Evolutionary conservation across 64 coral and sea anemone species (phyloP).

Genomic region (Porites australiensis): DNA sequence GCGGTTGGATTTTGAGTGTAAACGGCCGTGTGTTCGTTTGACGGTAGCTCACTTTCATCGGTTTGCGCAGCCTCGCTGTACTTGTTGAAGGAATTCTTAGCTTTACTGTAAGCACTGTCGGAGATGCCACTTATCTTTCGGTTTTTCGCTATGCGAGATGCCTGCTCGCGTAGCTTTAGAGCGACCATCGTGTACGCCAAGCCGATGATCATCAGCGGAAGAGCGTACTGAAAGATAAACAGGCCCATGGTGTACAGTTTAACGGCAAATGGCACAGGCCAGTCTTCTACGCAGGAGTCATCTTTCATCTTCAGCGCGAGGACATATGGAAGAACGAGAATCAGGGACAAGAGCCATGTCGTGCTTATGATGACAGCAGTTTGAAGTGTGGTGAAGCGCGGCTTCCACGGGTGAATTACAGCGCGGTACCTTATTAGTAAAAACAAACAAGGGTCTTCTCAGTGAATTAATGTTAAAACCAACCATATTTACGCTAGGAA

Average conservation of each 20-base stretch:
- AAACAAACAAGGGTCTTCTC: neutral
- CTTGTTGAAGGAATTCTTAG: constrained; percentile 37
- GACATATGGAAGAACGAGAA: constrained; percentile 56
- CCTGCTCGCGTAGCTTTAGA: constrained; percentile 77
- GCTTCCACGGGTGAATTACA: constrained; percentile 73
- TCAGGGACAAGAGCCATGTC: constrained; percentile 66
- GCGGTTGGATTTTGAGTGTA: constrained; percentile 1
- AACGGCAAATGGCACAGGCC: constrained; percentile 31
- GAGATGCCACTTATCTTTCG: constrained; percentile 49
- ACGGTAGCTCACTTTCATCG: constrained; percentile 7
- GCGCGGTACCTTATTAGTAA: constrained; percentile 44
- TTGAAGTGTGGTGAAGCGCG: constrained; percentile 46
- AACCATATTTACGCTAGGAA: too few relatives aligned
- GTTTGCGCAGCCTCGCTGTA: constrained; percentile 19
- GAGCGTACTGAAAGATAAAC: constrained; percentile 75
- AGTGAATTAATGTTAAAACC: too few relatives aligned
- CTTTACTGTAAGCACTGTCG: constrained; percentile 24
- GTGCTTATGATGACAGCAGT: constrained; percentile 40
- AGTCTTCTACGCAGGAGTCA: constrained; percentile 34
- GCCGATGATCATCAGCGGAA: constrained; percentile 80
- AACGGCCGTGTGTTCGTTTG: neutral
- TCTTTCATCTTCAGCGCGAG: constrained; percentile 41
- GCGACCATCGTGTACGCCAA: constrained; percentile 81
- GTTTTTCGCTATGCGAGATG: constrained; percentile 68
- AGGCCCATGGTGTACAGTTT: constrained; percentile 67